Evolutionary conservation across 2,888 invertebrate genomes (phyloP).

Genomic region (Oxyscelio sp.): DNA sequence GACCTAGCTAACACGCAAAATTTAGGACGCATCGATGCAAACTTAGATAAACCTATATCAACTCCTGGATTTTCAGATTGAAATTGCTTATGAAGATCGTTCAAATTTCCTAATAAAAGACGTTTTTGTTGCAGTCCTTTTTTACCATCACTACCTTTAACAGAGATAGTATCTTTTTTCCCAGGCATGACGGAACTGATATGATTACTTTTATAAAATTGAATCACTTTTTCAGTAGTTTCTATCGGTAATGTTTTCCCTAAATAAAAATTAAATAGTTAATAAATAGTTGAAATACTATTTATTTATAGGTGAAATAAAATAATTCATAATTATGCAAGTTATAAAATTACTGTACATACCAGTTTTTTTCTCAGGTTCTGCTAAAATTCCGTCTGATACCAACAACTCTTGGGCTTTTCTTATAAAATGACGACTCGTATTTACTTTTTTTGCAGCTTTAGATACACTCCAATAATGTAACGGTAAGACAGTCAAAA

Average conservation of each 20-base stretch:
- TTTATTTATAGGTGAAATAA: not conserved
- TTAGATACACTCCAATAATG: conserved; percentile 16
- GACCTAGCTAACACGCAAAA: not conserved
- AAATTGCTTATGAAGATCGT: not conserved
- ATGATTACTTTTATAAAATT: not conserved
- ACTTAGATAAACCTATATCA: not conserved
- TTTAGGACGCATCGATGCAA: not conserved
- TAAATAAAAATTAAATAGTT: not conserved
- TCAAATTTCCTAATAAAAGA: not conserved
- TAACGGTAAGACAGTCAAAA: conserved; percentile 25
- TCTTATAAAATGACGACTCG: not conserved
- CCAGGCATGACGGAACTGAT: not conserved
- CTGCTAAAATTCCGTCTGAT: conserved; percentile 1
- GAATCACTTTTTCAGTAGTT: not conserved
- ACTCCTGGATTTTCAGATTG: not conserved
- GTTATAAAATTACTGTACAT: no score
- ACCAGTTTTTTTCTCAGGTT: conserved; percentile 13
- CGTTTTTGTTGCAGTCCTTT: not conserved
- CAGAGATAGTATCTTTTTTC: not conserved
- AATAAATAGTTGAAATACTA: no score
- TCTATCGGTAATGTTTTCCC: not conserved
- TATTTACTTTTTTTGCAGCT: not conserved
- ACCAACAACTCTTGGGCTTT: conserved; percentile 1
- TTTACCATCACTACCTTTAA: not conserved
- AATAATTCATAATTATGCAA: conserved; percentile 3